Base-by-base conservation (phyloP, 1,140 invertebrate species). In the Agrilus planipennis region DNA sequence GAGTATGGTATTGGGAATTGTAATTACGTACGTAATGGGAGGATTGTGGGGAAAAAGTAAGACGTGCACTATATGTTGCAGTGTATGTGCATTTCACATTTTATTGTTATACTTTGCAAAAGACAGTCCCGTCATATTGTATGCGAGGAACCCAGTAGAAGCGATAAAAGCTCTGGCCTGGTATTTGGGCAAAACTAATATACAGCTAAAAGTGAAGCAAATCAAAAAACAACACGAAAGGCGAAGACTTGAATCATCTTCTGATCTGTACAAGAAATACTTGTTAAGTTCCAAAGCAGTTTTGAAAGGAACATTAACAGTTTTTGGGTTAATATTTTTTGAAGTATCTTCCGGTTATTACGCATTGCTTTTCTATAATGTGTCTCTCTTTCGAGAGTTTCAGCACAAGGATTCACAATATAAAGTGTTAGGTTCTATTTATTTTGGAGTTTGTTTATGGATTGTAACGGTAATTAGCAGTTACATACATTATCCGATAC, bases 71-170 rank as follows among this genome's bases (percentile, higher is more conserved):
- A n/a, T n/a, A n/a, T n/a, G n/a, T n/a, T n/a, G n/a, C n/a, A n/a
- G n/a, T n/a, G n/a, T n/a, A n/a, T n/a, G n/a, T n/a, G n/a, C n/a
- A n/a, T n/a, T n/a, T n/a, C n/a, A n/a, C n/a, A n/a, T n/a, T n/a
- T n/a, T n/a, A n/a, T n/a, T n/a, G n/a, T n/a, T n/a, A n/a, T n/a
- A n/a, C n/a, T 32, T 17, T 6, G 4, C 19, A 17, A 46, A 40
- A 11, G 53, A 55, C 39, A 53, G 51, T 41, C 53, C 53, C 1
- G 53, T 55, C 9, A 46, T 47, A 37, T 32, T 53, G 18, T 52
- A 42, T 32, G 16, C 37, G 2, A 41, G 30, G 12, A 45, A 42
- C 19, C 25, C 39, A 22, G 23, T 39, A 12, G 27, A 45, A 16
- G 49, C 51, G 2, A 36, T 49, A 22, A 37, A 46, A 21, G 41